These are phyloP conservation scores for Amblyjoppa proteus DNA, from an alignment of 2,888 invertebrate species.

Conservation along the genomic window DNA sequence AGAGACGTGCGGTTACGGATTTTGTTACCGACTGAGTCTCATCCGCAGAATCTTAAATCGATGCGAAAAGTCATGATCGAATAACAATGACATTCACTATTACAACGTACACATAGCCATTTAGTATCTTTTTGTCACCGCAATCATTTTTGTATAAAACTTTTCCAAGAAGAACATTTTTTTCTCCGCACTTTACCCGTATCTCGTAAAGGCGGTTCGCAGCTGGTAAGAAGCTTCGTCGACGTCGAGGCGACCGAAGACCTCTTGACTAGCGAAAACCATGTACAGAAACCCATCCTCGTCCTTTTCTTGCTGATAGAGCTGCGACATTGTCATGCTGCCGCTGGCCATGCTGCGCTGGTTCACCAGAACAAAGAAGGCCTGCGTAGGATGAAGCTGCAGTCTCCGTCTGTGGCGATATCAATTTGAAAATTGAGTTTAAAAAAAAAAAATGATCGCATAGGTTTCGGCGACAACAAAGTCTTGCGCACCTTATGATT, in stretches of 20 bases:
- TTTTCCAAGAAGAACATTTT: background rate
- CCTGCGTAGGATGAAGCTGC: slow-evolving; percentile 88
- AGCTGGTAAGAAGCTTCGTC: background rate
- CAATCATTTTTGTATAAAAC: background rate
- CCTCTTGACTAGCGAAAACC: slow-evolving; percentile 96
- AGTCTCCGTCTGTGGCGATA: slow-evolving; percentile 86
- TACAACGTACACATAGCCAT: slow-evolving; percentile 3
- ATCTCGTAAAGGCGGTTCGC: background rate
- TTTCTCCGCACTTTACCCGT: background rate
- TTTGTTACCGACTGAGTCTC: background rate
- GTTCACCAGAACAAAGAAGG: slow-evolving; percentile 93
- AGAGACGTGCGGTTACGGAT: background rate
- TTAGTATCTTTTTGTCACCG: background rate
- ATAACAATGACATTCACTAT: background rate
- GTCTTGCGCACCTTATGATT: slow-evolving; percentile 90
- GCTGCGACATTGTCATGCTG: slow-evolving; percentile 92
- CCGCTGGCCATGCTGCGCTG: slow-evolving; percentile 93
- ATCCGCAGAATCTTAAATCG: background rate
- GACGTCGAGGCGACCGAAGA: slow-evolving; percentile 88
- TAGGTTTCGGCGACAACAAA: background rate
- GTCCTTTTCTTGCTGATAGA: slow-evolving; percentile 91
- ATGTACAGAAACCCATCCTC: slow-evolving; percentile 95
- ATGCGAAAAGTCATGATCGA: background rate
- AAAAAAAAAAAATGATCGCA: background rate
- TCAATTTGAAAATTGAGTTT: background rate